A percentile compares a stretch with the other conserved stretches of the same genome.
Conservation (phyloP, 1,140 invertebrate species). For the Aphelenchoides fujianensis region DNA sequence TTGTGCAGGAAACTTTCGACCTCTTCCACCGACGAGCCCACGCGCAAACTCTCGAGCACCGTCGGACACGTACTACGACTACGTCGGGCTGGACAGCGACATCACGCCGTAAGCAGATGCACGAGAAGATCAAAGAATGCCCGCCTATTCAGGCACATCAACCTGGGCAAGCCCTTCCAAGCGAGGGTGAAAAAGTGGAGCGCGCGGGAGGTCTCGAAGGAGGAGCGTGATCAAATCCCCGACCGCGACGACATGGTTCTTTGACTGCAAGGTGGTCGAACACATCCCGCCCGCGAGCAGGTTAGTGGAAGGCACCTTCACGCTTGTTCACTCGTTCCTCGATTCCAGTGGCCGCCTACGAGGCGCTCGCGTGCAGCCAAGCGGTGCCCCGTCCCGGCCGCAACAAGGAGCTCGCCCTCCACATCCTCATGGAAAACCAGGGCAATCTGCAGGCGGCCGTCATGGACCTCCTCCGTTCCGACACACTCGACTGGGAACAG, state of each 20-base stretch:
- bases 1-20: conserved; percentile 49
- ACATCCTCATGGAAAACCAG: conserved; percentile 70
- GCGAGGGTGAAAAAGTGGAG: conserved; percentile 66
- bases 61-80: conserved; percentile 47
- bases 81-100: conserved; percentile 65
- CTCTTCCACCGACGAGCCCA: conserved; percentile 43
- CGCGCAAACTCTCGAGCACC: conserved; percentile 31
- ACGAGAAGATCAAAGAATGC: conserved; percentile 24
- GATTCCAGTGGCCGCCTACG: conserved; percentile 64
- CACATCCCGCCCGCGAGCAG: conserved; percentile 47
- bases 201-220: conserved; percentile 45
- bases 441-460: conserved; percentile 61
- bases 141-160: conserved; percentile 74
- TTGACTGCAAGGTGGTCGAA: conserved; percentile 51
- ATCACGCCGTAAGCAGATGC: conserved; percentile 64
- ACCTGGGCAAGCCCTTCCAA: conserved; percentile 84
- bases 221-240: conserved; percentile 52
- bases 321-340: too few relatives aligned
- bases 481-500: conserved; percentile 73
- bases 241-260: conserved; percentile 61
- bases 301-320: conserved; percentile 29
- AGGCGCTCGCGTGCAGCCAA: conserved; percentile 76
- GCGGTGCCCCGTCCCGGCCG: conserved; percentile 72
- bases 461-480: conserved; percentile 57
- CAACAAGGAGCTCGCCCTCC: conserved; percentile 89